Conservation (phyloP, 2,888 invertebrate genomes). For the Nomada hirtipes region DNA sequence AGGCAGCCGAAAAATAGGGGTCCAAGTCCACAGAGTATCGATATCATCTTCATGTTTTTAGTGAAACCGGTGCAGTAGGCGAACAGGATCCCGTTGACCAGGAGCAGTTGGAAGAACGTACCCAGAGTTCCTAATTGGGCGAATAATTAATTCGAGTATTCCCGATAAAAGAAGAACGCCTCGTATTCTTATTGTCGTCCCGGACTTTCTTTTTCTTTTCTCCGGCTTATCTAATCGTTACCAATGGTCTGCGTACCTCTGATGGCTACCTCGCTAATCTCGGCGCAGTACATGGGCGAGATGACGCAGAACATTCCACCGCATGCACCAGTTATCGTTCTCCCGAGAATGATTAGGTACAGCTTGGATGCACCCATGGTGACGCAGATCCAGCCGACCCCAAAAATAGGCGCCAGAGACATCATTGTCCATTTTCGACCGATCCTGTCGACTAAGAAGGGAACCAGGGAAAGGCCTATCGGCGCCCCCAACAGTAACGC, state of each 20-base stretch:
- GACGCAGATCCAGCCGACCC: constrained; percentile 89
- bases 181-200: background rate
- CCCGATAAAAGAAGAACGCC: background rate
- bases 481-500: constrained; percentile 86
- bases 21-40: constrained; percentile 86
- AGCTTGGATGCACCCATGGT: constrained; percentile 87
- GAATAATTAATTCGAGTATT: background rate
- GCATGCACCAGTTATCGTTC: constrained; percentile 89
- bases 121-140: constrained; percentile 88
- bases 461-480: constrained; percentile 77
- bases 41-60: constrained; percentile 86
- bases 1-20: constrained; percentile 89
- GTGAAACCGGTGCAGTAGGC: constrained; percentile 87
- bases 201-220: background rate
- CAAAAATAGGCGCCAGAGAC: constrained; percentile 87
- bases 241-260: constrained; percentile 84
- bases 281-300: constrained; percentile 92
- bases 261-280: constrained; percentile 92
- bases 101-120: constrained; percentile 93
- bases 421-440: constrained; percentile 90
- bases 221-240: too few relatives aligned
- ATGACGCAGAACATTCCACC: constrained; percentile 92
- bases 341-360: constrained; percentile 86
- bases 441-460: constrained; percentile 87
- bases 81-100: constrained; percentile 92